Base-by-base conservation (phyloP, 2,797 vertebrate genomes). In the Peromyscus nudipes region DNA sequence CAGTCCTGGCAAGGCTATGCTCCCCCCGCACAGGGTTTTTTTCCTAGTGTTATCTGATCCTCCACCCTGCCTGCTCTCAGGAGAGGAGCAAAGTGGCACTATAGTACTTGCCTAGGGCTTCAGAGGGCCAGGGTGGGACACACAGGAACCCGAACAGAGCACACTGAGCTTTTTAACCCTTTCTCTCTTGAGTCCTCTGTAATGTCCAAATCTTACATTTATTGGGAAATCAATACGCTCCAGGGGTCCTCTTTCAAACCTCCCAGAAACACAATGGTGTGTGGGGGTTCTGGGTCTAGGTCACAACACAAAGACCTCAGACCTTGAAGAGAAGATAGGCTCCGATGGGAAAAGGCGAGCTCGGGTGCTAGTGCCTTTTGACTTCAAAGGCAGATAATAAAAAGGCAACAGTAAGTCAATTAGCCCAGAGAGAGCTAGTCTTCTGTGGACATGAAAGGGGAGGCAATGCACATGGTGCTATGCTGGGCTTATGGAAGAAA, bases 201-300 rank as follows among this genome's bases (percentile, higher is more conserved):
- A 49, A 7, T 60, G 87, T 85, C 96, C 95, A 85, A 21, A 79
- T 96, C 94, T 97, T 97, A 97, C 92, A 93, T 91, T 97, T 87
- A 96, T 95, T 97, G 94, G 97, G 95, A 97, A 98, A 98, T 96
- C 95, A 92, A 91, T 93, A 64, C 0, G 0, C 93, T 73, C 65
- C 37, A 19, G 84, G 93, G 84, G 85, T 34, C 85, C 79, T 67
- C 84, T 82, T 97, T 91, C 95, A 94, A 93, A 88, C 64, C 60
- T 89, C 65, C 84, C 46, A 49, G 86, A 43, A 89, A 76, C 91
- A 92, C 92, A 90, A 34, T 6, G 17, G 31, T 79, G 1, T 37
- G 27, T 86, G 65, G 40, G 12, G 82, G 23, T 10, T 76, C 87
- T 93, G 34, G 2, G 7, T 2, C 49, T n/a, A n/a, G 97, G 46